These are phyloP conservation scores for Drosophila lacertosa DNA, from an alignment of 1,140 invertebrate species.

Conservation along the genomic window DNA sequence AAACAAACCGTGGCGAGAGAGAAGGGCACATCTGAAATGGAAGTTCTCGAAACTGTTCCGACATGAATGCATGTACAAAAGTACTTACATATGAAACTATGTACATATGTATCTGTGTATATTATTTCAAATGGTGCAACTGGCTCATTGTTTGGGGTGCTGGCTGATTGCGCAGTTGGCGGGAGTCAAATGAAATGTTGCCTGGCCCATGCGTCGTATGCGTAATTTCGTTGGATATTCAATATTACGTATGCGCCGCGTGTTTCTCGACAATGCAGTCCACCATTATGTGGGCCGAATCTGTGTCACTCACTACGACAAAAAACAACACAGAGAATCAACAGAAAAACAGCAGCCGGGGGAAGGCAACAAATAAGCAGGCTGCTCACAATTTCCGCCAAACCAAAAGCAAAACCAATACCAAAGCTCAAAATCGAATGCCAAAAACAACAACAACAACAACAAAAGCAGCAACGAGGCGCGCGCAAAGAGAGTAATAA, in stretches of 20 bases:
- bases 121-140: background rate
- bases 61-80: too few species aligned
- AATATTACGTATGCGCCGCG: conserved; percentile 42
- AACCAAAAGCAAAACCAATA: too few species aligned
- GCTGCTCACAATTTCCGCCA: conserved; percentile 38
- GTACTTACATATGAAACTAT: too few species aligned
- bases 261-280: conserved; percentile 16
- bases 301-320: conserved; percentile 35
- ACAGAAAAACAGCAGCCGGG: background rate
- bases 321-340: too few species aligned
- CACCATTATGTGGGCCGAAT: conserved; percentile 47
- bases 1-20: background rate
- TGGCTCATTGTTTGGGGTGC: background rate
- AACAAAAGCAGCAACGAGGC: conserved; percentile 2
- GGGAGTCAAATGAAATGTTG: conserved; percentile 9
- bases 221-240: conserved; percentile 40
- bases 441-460: conserved; percentile 8
- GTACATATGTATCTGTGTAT: background rate
- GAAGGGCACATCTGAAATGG: too few species aligned
- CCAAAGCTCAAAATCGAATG: conserved; percentile 31
- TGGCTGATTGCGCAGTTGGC: background rate
- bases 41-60: conserved; percentile 4
- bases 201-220: conserved; percentile 44
- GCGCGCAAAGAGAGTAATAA: conserved; percentile 51
- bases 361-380: conserved; percentile 7